Percentiles rank a stretch among this genome's conserved stretches.
These are phyloP conservation scores for Macrochelys suwanniensis DNA, from an alignment of 2,797 vertebrate species.

Conservation along the genomic window DNA sequence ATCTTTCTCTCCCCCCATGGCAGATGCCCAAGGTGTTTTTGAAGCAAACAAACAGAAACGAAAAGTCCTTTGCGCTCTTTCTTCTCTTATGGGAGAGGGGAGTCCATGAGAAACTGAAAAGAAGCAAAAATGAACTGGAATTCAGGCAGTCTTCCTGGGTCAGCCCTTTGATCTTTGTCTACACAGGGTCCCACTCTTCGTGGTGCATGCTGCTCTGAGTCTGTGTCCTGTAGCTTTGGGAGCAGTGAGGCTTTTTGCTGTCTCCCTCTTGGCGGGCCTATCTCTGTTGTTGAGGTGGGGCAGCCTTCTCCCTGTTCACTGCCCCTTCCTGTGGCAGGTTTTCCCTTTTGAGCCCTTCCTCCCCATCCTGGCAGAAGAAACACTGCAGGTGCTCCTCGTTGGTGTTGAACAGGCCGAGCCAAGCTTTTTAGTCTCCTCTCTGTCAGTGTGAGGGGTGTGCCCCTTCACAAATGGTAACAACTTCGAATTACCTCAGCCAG, in stretches of 20 bases:
- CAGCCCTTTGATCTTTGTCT: background rate
- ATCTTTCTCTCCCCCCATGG: background rate
- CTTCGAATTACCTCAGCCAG: background rate
- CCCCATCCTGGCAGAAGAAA: background rate
- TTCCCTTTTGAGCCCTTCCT: background rate
- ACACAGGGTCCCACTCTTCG: background rate
- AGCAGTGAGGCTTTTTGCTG: background rate
- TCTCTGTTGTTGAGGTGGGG: background rate
- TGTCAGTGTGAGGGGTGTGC: background rate
- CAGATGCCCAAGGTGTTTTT: background rate
- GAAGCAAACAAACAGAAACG: background rate
- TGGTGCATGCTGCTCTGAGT: background rate
- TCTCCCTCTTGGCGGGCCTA: background rate
- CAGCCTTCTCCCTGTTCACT: background rate
- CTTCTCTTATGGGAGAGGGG: background rate
- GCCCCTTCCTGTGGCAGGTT: background rate
- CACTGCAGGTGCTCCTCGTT: background rate
- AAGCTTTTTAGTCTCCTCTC: background rate
- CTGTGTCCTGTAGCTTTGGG: background rate
- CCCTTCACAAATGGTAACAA: background rate
- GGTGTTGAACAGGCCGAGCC: background rate
- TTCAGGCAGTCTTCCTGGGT: background rate
- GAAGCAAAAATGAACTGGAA: background rate
- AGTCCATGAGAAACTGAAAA: background rate
- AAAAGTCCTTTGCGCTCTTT: background rate